Percentiles rank a stretch among this genome's conserved stretches.
Conservation (phyloP, 1,140 invertebrate genomes). For the Calycopis cecrops region DNA sequence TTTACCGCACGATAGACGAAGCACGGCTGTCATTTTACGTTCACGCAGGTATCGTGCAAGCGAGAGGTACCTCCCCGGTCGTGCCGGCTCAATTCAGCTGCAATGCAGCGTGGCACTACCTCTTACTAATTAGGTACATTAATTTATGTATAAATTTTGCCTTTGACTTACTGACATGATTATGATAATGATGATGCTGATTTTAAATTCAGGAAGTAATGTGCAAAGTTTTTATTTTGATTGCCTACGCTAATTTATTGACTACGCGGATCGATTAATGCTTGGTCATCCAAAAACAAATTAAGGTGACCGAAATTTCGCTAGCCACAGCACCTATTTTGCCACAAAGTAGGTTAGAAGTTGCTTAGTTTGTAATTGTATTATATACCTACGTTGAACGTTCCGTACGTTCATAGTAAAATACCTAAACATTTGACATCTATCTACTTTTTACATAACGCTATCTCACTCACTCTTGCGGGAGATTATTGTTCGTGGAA, state of each 20-base stretch:
- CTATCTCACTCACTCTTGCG: slow-evolving; percentile 57
- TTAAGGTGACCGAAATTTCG: slow-evolving; percentile 29
- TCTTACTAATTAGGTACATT: no score
- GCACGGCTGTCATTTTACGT: no score
- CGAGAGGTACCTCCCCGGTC: no score
- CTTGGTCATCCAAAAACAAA: slow-evolving; percentile 4
- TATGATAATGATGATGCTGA: not conserved
- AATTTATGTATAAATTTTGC: no score
- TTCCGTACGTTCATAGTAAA: slow-evolving; percentile 69
- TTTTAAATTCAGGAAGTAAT: not conserved
- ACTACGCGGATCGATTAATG: not conserved
- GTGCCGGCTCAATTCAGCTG: no score
- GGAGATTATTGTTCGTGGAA: slow-evolving; percentile 69
- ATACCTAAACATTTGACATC: slow-evolving; percentile 73
- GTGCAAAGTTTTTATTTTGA: not conserved
- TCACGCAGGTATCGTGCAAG: no score
- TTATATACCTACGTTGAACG: slow-evolving; percentile 71
- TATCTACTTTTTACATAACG: slow-evolving; percentile 61
- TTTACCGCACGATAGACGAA: no score
- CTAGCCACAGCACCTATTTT: slow-evolving; percentile 40
- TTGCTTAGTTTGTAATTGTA: slow-evolving; percentile 68
- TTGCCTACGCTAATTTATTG: not conserved
- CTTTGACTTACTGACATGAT: no score
- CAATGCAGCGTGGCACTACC: no score
- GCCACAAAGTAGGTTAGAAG: slow-evolving; percentile 62